Conservation (phyloP, 2,797 vertebrate species). For the Sebastes miniatus region DNA sequence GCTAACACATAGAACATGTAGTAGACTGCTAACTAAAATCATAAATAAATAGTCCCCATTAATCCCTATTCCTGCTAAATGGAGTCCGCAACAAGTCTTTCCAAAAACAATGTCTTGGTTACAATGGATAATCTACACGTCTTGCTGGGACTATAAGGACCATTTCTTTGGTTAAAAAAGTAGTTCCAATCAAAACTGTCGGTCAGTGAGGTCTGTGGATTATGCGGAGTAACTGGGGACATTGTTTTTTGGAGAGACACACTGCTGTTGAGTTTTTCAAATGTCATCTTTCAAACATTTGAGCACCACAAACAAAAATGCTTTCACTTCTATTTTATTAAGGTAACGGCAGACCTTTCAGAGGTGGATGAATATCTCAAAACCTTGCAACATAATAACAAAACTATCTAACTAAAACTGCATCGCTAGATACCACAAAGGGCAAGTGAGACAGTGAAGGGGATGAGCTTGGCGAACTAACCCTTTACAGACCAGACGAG, state of each 20-base stretch:
- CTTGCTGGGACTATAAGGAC: neutral
- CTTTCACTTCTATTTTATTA: constrained; percentile 4
- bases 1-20: too few relatives aligned
- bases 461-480: neutral
- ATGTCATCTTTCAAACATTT: neutral
- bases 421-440: neutral
- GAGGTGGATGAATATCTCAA: neutral
- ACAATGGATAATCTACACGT: neutral
- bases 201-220: neutral
- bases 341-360: neutral
- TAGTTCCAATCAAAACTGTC: neutral
- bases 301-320: neutral
- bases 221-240: neutral
- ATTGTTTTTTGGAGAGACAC: neutral
- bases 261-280: neutral
- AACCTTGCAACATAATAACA: neutral
- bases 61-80: neutral
- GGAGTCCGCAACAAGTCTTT: neutral
- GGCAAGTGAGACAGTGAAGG: neutral
- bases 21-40: neutral
- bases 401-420: neutral
- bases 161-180: neutral
- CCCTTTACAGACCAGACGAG: constrained; percentile 3
- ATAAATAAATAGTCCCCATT: too few relatives aligned
- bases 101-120: neutral